Conservation (phyloP, 2,113 vertebrate species). For the Saguinus midas region DNA sequence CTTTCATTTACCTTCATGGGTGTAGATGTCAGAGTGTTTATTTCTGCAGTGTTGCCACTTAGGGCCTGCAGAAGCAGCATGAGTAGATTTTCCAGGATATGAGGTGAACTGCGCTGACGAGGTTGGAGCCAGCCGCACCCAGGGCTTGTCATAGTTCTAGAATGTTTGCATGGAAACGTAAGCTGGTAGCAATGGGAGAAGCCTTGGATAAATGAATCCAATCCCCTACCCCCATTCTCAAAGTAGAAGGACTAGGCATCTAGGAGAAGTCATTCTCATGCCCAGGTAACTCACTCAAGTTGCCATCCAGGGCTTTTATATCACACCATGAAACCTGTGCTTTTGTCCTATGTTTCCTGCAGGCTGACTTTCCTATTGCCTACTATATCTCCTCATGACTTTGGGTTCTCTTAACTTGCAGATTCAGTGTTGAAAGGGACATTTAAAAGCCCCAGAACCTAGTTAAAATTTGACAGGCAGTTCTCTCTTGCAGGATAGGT, state of each 20-base stretch:
- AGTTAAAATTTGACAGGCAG: not conserved
- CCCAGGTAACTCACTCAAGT: not conserved
- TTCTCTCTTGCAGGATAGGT: not conserved
- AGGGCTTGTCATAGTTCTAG: not conserved
- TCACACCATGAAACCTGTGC: accelerated
- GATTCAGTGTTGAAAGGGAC: not conserved
- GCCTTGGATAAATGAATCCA: not conserved
- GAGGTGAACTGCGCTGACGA: not conserved
- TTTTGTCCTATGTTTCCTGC: not conserved
- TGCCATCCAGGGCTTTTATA: not conserved
- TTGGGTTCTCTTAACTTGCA: not conserved
- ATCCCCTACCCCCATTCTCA: not conserved
- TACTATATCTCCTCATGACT: not conserved
- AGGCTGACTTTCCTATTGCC: not conserved
- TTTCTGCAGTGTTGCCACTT: not conserved
- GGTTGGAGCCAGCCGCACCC: too few relatives aligned
- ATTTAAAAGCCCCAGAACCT: not conserved
- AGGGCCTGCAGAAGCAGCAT: not conserved
- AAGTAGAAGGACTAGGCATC: not conserved
- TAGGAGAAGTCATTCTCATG: not conserved
- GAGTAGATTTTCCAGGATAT: not conserved
- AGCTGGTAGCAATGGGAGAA: not conserved
- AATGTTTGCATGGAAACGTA: not conserved
- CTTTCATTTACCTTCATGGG: not conserved
- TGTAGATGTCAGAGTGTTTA: not conserved